Conservation (phyloP, 2,797 vertebrate species). For the Dendrocincla fuliginosa region DNA sequence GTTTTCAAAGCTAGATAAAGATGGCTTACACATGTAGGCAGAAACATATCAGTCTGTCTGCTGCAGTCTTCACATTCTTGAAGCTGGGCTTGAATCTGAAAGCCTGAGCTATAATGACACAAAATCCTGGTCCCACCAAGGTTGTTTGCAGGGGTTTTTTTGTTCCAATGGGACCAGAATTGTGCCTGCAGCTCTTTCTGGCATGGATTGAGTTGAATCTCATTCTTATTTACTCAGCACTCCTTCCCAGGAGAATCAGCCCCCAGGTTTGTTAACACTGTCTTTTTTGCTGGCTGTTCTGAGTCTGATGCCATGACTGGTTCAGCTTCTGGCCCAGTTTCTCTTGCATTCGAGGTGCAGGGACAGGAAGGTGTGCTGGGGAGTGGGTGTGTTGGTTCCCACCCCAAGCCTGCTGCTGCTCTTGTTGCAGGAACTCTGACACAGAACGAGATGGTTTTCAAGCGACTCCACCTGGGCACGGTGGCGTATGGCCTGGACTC, state of each 20-base stretch:
- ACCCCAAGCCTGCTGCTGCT: background rate
- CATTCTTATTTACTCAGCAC: background rate
- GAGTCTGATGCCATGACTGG: background rate
- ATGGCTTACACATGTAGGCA: accelerated
- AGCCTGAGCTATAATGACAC: background rate
- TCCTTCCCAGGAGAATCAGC: background rate
- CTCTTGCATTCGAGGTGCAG: background rate
- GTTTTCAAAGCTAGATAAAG: background rate
- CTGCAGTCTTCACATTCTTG: background rate
- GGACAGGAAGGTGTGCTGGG: accelerated
- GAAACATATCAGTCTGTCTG: background rate
- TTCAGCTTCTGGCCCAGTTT: background rate
- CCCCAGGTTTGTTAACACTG: background rate
- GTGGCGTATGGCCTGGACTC: slow-evolving; percentile 97
- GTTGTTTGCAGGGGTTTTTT: background rate
- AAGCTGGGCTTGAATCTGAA: background rate
- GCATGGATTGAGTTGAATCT: background rate
- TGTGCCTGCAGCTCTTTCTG: background rate
- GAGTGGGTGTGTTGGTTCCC: accelerated
- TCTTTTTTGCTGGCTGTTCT: background rate
- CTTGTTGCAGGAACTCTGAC: slow-evolving; percentile 89
- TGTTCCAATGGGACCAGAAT: background rate
- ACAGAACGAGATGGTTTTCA: slow-evolving; percentile 98
- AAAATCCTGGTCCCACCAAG: background rate
- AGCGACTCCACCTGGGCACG: slow-evolving; percentile 93